A percentile compares a stretch with the other conserved stretches of the same genome.
Evolutionary conservation across 2,888 invertebrate species (phyloP).

Genomic region (Andrena camellia): DNA sequence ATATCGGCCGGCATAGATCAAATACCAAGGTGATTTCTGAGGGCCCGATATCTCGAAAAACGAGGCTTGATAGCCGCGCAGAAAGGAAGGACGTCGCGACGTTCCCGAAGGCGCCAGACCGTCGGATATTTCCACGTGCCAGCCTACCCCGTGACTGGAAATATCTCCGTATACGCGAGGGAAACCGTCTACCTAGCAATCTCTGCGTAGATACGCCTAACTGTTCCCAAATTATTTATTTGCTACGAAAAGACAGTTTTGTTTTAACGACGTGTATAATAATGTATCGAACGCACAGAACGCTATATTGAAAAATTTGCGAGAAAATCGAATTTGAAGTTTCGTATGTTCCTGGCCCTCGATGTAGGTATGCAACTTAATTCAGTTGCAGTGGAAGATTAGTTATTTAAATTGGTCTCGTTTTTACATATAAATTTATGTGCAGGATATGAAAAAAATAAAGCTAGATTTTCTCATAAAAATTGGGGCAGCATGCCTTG

Average conservation of each 20-base stretch:
- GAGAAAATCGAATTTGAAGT: too few species aligned
- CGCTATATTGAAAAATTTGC: too few species aligned
- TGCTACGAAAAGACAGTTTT: neutral
- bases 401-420: neutral
- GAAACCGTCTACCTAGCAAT: constrained; percentile 31
- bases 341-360: too few species aligned
- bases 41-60: constrained; percentile 56
- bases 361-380: too few species aligned
- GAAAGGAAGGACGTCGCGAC: constrained; percentile 60
- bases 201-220: neutral
- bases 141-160: constrained; percentile 38
- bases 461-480: too few species aligned
- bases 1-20: constrained; percentile 75
- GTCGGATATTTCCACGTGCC: constrained; percentile 58
- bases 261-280: too few species aligned
- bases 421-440: neutral
- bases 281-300: too few species aligned
- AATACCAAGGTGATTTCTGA: constrained; percentile 60
- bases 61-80: constrained; percentile 40
- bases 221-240: neutral
- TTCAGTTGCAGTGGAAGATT: neutral
- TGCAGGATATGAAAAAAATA: neutral
- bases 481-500: too few species aligned
- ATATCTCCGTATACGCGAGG: constrained; percentile 39
- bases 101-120: constrained; percentile 63